These are phyloP conservation scores for Mormyrus iriodes DNA, from an alignment of 2,113 vertebrate species.

Conservation along the genomic window DNA sequence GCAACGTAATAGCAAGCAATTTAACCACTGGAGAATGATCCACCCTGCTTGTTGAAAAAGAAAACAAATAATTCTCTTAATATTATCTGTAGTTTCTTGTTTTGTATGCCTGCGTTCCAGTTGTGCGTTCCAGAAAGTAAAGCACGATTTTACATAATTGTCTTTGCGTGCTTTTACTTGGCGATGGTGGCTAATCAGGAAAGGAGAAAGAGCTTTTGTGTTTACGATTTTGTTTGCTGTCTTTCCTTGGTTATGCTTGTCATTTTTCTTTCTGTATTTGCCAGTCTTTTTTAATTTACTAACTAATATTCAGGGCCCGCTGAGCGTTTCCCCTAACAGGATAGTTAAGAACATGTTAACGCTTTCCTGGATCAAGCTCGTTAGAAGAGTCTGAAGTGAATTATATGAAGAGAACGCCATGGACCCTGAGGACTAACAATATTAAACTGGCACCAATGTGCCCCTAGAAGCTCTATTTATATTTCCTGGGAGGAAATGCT, in stretches of 20 bases:
- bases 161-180: not conserved
- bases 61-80: not conserved
- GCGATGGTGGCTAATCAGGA: not conserved
- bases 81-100: not conserved
- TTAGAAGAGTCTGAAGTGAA: not conserved
- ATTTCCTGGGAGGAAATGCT: not conserved
- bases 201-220: not conserved
- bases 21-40: not conserved
- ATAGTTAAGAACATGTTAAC: not conserved
- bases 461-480: not conserved
- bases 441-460: not conserved
- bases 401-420: not conserved
- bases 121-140: not conserved
- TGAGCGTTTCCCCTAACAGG: not conserved
- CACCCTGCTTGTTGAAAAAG: not conserved
- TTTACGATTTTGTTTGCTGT: not conserved
- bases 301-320: not conserved
- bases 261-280: not conserved
- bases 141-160: not conserved
- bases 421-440: not conserved
- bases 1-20: not conserved
- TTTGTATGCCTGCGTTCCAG: not conserved
- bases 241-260: not conserved
- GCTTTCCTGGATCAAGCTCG: not conserved
- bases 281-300: not conserved